These are phyloP conservation scores for Rhabdomys pumilio DNA, from an alignment of 2,797 vertebrate species.

Conservation along the genomic window DNA sequence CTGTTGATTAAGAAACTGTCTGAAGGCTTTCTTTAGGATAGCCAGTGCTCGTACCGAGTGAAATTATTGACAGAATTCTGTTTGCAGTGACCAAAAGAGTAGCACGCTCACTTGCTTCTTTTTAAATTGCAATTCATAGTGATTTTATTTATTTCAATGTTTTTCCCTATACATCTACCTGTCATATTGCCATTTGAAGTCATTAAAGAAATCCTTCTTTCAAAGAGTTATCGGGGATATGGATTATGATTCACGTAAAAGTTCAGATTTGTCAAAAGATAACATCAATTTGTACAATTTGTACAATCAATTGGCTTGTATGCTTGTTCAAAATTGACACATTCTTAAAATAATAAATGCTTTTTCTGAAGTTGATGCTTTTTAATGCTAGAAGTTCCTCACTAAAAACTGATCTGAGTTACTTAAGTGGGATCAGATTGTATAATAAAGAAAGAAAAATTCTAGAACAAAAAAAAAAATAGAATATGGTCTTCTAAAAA, in stretches of 20 bases:
- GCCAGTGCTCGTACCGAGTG: neutral
- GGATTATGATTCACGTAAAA: neutral
- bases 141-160: slow-evolving; percentile 34
- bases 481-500: slow-evolving; percentile 42
- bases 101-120: neutral
- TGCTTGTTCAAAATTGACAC: neutral
- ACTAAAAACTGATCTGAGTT: neutral
- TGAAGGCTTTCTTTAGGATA: slow-evolving; percentile 36
- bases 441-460: slow-evolving; percentile 32
- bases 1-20: slow-evolving; percentile 29
- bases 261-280: slow-evolving; percentile 34
- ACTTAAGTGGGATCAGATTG: neutral
- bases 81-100: neutral
- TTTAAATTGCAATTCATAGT: neutral
- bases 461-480: slow-evolving; percentile 55
- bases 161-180: neutral
- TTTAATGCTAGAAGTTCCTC: neutral
- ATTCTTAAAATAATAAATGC: neutral
- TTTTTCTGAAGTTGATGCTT: slow-evolving; percentile 21
- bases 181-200: neutral
- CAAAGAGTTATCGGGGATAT: neutral
- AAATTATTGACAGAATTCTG: slow-evolving; percentile 64
- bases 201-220: neutral
- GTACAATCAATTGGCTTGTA: neutral
- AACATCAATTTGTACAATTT: slow-evolving; percentile 28